Evolutionary conservation across 2,113 vertebrate species (phyloP), one percentile per base, ranked within the genome.

Genomic region (Alosa alosa): DNA sequence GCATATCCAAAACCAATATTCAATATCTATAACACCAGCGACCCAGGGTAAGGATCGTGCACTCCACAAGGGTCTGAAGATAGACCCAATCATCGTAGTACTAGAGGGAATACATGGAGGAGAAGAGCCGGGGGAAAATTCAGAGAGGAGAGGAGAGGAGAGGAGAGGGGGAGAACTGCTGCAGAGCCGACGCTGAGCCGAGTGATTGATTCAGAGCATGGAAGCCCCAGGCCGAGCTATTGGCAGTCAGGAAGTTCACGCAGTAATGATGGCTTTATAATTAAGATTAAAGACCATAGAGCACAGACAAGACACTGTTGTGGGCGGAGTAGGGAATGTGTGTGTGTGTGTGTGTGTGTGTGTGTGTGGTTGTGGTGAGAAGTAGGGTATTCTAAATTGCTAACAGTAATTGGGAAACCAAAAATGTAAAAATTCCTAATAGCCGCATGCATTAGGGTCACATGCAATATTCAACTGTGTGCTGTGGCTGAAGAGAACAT

Each of bases 251-350:
- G 88, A 92, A 92, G 93, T 94, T 93, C 92, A 92, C 50, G 88
- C 90, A 88, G 90, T 93, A 95, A 95, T 95, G 94, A 95, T 94
- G 93, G 94, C 92, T 94, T 94, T 94, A 95, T 95, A 96, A 96
- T 96, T 95, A 96, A 95, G 95, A 96, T 94, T 94, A 95, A 95
- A 94, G 92, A 94, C 92, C 93, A 90, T 68, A 6, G 91, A 92
- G 93, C 89, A 87, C 87, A 91, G 91, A 93, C 92, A 93, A 93
- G 93, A 94, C 94, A 94, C 91, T 90, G 84, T 83, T 90, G 91
- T 91, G 89, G 93, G 90, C 93, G 15, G 72, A 78, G 72, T 41
- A 60, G 72, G 72, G 72, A 41, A 39, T 72, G 64, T 78, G 72
- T 78, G 25, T 36, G 25, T 36, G 72, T 78, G 72, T 78, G 72